Conservation (phyloP, 30 jellyfish, hydroid and myxozoan species). For the Aurelia coerulea region DNA sequence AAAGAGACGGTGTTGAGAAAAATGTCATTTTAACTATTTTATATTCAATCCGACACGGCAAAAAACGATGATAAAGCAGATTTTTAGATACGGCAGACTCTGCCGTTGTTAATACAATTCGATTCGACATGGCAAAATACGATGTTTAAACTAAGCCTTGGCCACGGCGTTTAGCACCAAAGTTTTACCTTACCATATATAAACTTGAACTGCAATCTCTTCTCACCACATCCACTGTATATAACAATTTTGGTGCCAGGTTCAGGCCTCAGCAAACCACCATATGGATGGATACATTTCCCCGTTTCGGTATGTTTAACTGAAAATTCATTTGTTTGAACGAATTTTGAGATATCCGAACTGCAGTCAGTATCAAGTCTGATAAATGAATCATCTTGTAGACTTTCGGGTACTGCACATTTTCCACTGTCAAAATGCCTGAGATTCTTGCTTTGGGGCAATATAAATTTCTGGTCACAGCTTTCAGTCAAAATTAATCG, state of each 20-base stretch:
- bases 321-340: slow-evolving; percentile 18
- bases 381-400: not conserved
- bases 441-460: not conserved
- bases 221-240: slow-evolving; percentile 46
- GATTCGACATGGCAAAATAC: too few relatives aligned
- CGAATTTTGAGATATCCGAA: not conserved
- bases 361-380: not conserved
- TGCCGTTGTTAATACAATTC: too few relatives aligned
- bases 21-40: too few relatives aligned
- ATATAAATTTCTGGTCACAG: slow-evolving; percentile 11
- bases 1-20: too few relatives aligned
- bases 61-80: too few relatives aligned
- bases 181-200: not conserved
- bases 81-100: too few relatives aligned
- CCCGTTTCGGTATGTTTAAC: slow-evolving; percentile 33
- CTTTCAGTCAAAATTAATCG: not conserved
- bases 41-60: too few relatives aligned
- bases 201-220: slow-evolving; percentile 31
- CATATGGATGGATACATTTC: slow-evolving; percentile 57
- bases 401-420: slow-evolving; percentile 15
- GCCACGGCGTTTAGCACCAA: too few relatives aligned
- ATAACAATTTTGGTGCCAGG: slow-evolving; percentile 52
- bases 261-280: slow-evolving; percentile 25
- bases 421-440: slow-evolving; percentile 4
- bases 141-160: too few relatives aligned